phyloP scores from a whole-genome alignment of 2,888 invertebrate genomes.

The Caenorhabditis sp. region DNA sequence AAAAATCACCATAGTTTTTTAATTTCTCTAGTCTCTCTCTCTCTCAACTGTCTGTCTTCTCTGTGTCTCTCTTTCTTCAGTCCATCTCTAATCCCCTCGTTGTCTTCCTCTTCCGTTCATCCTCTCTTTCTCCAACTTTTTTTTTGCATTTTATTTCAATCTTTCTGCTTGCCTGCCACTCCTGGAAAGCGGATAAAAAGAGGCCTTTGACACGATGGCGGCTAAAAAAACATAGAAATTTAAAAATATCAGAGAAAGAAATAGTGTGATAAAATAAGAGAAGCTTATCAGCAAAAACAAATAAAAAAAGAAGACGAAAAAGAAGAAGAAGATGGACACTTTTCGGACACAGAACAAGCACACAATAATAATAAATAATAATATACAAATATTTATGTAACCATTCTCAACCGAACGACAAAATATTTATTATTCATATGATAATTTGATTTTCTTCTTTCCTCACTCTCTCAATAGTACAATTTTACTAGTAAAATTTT shows the following conservation, averaged over 20 bases:
- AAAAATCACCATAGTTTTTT: too few species aligned
- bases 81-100: too few species aligned
- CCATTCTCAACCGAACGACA: neutral
- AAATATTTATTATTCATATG: neutral
- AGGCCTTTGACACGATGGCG: constrained; percentile 1
- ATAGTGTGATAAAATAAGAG: neutral
- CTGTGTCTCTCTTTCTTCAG: too few species aligned
- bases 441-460: too few species aligned
- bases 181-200: neutral
- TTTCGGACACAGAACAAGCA: neutral
- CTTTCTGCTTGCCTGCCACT: neutral
- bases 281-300: neutral
- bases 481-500: too few species aligned
- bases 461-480: too few species aligned
- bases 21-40: too few species aligned
- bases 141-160: too few species aligned
- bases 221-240: neutral
- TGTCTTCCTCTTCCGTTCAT: too few species aligned
- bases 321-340: neutral
- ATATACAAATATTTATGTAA: constrained; percentile 1
- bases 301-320: neutral
- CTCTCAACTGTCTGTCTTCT: too few species aligned
- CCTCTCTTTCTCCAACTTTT: too few species aligned
- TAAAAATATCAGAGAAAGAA: neutral
- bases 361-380: neutral